Conservation (phyloP, 2,113 vertebrate species). For the Boulengeromyrus knoepffleri region DNA sequence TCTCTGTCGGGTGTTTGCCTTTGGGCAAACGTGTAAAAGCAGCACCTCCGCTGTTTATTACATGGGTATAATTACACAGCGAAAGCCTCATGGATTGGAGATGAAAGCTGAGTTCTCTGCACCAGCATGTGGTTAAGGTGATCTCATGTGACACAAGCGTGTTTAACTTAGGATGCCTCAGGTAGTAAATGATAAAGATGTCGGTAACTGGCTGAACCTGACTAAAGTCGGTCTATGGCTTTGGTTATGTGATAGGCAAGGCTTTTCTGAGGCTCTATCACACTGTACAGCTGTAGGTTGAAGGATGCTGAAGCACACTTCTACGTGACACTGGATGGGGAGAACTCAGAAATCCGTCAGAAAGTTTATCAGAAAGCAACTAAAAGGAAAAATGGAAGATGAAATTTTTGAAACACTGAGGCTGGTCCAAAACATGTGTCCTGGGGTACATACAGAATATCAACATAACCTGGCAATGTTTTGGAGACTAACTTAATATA, state of each 20-base stretch:
- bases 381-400: background rate
- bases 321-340: background rate
- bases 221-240: background rate
- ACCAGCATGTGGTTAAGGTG: background rate
- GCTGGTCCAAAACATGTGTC: background rate
- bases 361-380: background rate
- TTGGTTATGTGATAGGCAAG: background rate
- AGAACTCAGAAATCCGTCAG: background rate
- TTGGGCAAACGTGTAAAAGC: slow-evolving; percentile 6
- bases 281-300: background rate
- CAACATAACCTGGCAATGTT: background rate
- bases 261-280: background rate
- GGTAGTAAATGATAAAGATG: background rate
- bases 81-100: background rate
- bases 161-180: background rate
- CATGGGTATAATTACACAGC: slow-evolving; percentile 8
- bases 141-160: background rate
- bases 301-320: background rate
- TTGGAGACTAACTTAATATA: background rate
- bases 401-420: background rate
- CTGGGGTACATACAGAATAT: background rate
- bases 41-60: background rate
- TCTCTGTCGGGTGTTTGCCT: slow-evolving; percentile 4
- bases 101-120: background rate
- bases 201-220: no score